These are phyloP conservation scores for Pristionchus fissidentatus DNA, from an alignment of 2,888 invertebrate species.

Conservation along the genomic window DNA sequence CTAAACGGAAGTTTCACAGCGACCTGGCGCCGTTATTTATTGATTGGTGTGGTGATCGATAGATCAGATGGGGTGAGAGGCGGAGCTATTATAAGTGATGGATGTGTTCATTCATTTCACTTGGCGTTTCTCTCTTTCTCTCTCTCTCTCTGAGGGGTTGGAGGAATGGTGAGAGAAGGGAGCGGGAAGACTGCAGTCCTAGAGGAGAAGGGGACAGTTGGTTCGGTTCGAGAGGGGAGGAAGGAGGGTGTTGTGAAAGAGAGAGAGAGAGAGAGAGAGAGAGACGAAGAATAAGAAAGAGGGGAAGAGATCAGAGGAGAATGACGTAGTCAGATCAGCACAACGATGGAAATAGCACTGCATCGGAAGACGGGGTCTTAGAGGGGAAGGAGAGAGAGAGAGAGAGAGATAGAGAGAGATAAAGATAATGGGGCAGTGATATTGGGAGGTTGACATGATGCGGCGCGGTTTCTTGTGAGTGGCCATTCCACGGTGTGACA, in stretches of 20 bases:
- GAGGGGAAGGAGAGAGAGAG: background rate
- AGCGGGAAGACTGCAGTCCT: background rate
- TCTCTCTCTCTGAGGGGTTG: too few species aligned
- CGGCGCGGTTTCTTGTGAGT: constrained; percentile 21
- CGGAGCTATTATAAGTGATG: constrained; percentile 22
- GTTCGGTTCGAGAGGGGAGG: background rate
- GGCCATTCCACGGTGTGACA: too few species aligned
- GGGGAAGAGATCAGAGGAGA: background rate
- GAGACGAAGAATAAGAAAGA: constrained; percentile 17
- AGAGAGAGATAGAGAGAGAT: background rate
- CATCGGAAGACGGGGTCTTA: background rate
- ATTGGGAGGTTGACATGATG: background rate
- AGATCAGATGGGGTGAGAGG: background rate
- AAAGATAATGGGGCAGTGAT: background rate
- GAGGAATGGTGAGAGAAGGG: constrained; percentile 9
- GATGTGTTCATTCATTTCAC: background rate
- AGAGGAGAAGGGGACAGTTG: background rate
- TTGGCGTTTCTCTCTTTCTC: background rate
- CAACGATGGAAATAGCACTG: background rate
- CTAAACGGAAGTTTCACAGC: too few species aligned
- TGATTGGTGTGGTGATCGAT: background rate
- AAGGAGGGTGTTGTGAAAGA: background rate
- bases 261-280: constrained; percentile 23
- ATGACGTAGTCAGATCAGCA: constrained; percentile 28
- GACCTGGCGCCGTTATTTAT: too few species aligned